Base-by-base conservation (phyloP, 2,888 invertebrate species). In the Melikaiella ostensackeni region DNA sequence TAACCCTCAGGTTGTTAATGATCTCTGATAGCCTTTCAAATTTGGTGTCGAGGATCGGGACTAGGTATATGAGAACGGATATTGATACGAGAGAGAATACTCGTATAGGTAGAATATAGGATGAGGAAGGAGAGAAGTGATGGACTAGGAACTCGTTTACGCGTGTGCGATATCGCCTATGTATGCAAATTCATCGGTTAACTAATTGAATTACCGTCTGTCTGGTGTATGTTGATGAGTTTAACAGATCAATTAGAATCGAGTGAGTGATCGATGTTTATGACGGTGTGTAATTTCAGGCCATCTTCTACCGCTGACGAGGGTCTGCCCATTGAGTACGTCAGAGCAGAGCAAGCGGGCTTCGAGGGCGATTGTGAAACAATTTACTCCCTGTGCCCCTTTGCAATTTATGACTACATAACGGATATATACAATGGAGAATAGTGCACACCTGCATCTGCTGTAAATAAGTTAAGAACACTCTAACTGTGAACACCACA, bases 331-430 rank as follows among this genome's bases (percentile, higher is more conserved):
- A 79, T 76, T 70, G 87, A 86, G 74, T 88, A 87, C 80, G 66
- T 73, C 50, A 75, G 77, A 62, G 87, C 87, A 64, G 87, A 86
- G 79, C 79, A 73, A 78, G 77, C 33, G 61, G 74, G 77, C 77
- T 63, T 46, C 46, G 62, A 66, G 59, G 76, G 74, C 75, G 84
- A 87, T 79, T 89, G 88, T 77, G 81, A 80, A 27, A 76, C 76
- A 79, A 83, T 81, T 83, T 88, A 88, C 81, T 80, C 84, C 62
- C 81, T 79, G 66, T 88, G 89, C 82, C 86, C 89, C 62, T 79
- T 89, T 79, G 83, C 82, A 77, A 89, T 89, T 86, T 89, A 89
- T 84, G 88, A 89, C 79, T 86, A 86, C 81, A 86, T 89, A 77
- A 85, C 84, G 70, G 50, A 35, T 62, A 78, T 57, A 76, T 76